A percentile compares a stretch with the other conserved stretches of the same genome.
Evolutionary conservation across 2,113 vertebrate genomes (phyloP).

Genomic region (Bucco capensis): DNA sequence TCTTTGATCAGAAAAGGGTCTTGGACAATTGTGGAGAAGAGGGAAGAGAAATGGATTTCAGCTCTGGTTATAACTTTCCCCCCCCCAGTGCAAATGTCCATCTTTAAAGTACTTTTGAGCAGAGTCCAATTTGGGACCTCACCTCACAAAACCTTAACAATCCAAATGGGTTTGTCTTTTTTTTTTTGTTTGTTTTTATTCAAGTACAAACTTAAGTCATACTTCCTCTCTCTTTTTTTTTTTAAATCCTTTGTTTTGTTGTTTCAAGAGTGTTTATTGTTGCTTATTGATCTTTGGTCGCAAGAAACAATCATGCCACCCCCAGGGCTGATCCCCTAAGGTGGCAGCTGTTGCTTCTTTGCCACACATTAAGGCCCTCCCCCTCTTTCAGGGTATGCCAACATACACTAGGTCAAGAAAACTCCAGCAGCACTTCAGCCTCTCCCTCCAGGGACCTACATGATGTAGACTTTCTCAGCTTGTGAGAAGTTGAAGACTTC

Average conservation of each 20-base stretch:
- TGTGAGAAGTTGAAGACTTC: constrained; percentile 99
- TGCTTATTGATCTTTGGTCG: constrained; percentile 81
- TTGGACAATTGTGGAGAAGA: constrained; percentile 57
- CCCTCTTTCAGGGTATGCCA: constrained; percentile 56
- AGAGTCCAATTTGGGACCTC: constrained; percentile 62
- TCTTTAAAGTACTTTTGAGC: constrained; percentile 67
- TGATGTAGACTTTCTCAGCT: constrained; percentile 99
- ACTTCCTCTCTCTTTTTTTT: constrained; percentile 14
- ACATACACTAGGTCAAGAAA: constrained; percentile 52
- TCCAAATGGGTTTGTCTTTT: constrained; percentile 58
- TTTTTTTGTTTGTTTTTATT: too few species aligned
- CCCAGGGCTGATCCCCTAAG: constrained; percentile 54
- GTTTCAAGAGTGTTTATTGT: constrained; percentile 59
- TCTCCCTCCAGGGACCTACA: constrained; percentile 77
- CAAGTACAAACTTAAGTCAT: constrained; percentile 64
- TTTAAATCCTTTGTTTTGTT: background rate
- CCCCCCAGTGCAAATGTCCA: constrained; percentile 52
- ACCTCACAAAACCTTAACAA: constrained; percentile 74
- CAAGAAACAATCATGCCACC: constrained; percentile 74
- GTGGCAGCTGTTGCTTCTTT: constrained; percentile 67
- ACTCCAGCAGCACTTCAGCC: constrained; percentile 56
- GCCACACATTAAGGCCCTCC: constrained; percentile 61
- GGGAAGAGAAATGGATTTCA: constrained; percentile 43
- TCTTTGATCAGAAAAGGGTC: constrained; percentile 53
- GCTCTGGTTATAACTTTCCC: constrained; percentile 37